Evolutionary conservation across 2,113 vertebrate species (phyloP).

Genomic region (Calidris pugnax): DNA sequence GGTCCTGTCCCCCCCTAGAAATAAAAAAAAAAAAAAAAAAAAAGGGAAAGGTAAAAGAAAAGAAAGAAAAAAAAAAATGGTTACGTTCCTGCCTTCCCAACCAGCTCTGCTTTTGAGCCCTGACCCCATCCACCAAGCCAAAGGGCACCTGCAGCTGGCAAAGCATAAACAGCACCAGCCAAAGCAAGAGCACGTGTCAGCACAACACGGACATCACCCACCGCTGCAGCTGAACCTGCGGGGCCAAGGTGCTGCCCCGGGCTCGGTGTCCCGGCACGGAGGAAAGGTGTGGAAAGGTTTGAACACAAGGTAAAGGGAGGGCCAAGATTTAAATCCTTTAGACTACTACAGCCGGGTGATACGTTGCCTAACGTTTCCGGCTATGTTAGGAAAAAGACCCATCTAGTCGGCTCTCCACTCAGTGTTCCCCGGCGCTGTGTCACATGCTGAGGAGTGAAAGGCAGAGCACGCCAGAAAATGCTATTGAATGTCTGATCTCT

Average conservation of each 20-base stretch:
- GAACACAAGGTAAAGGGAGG: not conserved
- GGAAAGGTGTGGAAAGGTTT: not conserved
- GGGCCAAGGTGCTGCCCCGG: not conserved
- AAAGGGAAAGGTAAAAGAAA: not conserved
- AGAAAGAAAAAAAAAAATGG: not conserved
- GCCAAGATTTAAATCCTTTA: not conserved
- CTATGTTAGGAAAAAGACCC: fast-evolving
- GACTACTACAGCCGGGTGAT: not conserved
- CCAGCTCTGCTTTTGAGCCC: not conserved
- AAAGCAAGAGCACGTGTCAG: not conserved
- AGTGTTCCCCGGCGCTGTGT: not conserved
- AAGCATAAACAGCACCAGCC: not conserved
- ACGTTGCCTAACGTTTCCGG: too few relatives aligned
- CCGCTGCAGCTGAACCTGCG: not conserved
- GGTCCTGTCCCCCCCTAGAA: not conserved
- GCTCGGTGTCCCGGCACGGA: not conserved
- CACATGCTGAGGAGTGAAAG: not conserved
- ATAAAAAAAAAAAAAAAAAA: not conserved
- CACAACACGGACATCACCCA: not conserved
- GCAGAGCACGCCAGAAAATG: not conserved
- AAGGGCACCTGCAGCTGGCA: not conserved
- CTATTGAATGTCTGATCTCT: not conserved
- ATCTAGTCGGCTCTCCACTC: not conserved
- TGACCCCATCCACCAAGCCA: not conserved
- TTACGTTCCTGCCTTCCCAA: not conserved